Conservation (phyloP, 2,797 vertebrate species). For the Mormyrus hasselquistii region DNA sequence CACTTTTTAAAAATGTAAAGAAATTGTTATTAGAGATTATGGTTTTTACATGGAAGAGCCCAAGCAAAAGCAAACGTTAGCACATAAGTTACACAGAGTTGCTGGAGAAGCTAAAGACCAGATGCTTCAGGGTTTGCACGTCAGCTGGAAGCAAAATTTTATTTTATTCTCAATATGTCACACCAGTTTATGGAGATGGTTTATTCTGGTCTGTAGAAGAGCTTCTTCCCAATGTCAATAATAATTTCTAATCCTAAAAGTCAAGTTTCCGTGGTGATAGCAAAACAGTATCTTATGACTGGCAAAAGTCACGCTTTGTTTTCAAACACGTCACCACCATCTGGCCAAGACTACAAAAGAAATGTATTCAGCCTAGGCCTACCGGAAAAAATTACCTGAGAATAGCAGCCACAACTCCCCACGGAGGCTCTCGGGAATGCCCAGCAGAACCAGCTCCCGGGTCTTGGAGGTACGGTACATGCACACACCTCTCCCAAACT, state of each 20-base stretch:
- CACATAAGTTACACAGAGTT: neutral
- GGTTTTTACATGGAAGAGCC: neutral
- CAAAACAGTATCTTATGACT: neutral
- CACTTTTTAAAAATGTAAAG: neutral
- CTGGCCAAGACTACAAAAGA: neutral
- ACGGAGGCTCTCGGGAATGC: conserved; percentile 83
- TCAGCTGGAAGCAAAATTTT: neutral
- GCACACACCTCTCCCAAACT: conserved; percentile 89
- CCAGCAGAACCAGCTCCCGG: conserved; percentile 82
- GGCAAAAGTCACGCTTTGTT: neutral
- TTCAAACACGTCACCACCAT: conserved; percentile 1
- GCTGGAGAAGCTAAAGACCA: neutral
- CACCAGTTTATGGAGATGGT: neutral
- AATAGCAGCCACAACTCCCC: conserved; percentile 95
- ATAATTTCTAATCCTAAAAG: neutral
- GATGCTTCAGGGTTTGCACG: neutral
- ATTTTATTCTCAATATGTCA: neutral
- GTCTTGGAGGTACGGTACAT: conserved; percentile 93
- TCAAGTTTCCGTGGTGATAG: neutral
- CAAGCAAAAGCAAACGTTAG: neutral
- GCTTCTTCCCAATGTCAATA: neutral
- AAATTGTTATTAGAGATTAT: neutral
- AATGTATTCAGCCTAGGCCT: neutral
- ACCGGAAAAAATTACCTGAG: conserved; percentile 55
- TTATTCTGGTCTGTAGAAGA: neutral